Evolutionary conservation across 2,113 vertebrate genomes (phyloP), one percentile per base, ranked within the genome.

Genomic region (Chelonoidis abingdonii): DNA sequence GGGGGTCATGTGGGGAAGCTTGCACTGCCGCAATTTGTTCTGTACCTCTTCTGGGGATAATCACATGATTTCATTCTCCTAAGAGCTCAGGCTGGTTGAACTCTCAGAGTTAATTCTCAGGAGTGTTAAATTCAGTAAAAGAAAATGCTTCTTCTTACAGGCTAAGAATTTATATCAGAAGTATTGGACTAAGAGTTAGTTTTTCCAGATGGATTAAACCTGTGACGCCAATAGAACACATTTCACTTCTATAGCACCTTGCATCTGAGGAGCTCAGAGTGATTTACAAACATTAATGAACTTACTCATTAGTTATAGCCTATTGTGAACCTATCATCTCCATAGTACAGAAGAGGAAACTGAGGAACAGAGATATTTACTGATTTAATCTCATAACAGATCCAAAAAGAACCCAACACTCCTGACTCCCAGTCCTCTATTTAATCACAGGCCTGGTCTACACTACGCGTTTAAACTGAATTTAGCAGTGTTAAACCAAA

Each of bases 291-390:
- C 24, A 89, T 69, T 69, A 69, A 69, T 21, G 31, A 49, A 53
- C 47, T 38, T 84, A 89, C 57, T 35, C 80, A 89, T 6, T 69
- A 6, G 69, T 90, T 81, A 27, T 6, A 80, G 35, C 22, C 69
- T 84, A 53, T 79, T 86, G n/a, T 92, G 29, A 84, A 41, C 38
- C 19, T 52, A 35, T 83, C 86, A 79, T 90, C 84, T n/a, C 27
- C 0, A 59, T 44, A n/a, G 17, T 41, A 14, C 5, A 27, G 5
- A 5, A 29, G 59, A 94, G 54, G 21, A 83, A 7, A 80, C 5
- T 3, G 10, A 92, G 80, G 69, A 5, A 85, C 50, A 83, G 50
- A 0, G 56, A 57, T 24, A 8, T 57, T 57, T 27, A 59, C 59
- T 31, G 59, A 31, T 62, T 31, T 62, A 62, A 29, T 29, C 59